A percentile compares a stretch with the other conserved stretches of the same genome.
Evolutionary conservation across 2,113 vertebrate species (phyloP).

Genomic region (Polypterus bichir): DNA sequence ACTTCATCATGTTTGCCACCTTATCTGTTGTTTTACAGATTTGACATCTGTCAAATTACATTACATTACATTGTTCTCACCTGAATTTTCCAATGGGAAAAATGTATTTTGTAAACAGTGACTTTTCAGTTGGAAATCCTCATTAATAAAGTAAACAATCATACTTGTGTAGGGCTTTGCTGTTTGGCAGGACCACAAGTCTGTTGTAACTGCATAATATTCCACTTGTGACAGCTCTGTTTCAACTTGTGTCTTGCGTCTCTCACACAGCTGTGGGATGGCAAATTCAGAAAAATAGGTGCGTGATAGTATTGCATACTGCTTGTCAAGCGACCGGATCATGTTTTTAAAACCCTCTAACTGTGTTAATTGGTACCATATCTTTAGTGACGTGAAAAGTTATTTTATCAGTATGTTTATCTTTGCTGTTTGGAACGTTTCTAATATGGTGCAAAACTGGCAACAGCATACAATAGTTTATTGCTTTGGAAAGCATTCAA

Average conservation of each 20-base stretch:
- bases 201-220: neutral
- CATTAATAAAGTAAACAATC: neutral
- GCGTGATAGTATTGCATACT: neutral
- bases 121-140: neutral
- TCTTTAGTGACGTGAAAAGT: neutral
- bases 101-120: neutral
- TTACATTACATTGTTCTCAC: neutral
- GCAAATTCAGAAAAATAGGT: neutral
- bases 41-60: neutral
- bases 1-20: neutral
- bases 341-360: neutral
- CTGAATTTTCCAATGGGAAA: neutral
- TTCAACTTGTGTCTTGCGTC: neutral
- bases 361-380: neutral
- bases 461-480: neutral
- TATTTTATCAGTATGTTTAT: neutral
- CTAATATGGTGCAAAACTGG: neutral
- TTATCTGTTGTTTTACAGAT: neutral
- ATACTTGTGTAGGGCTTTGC: neutral
- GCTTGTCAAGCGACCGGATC: neutral
- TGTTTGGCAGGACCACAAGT: neutral
- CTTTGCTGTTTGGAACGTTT: neutral
- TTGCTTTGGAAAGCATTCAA: neutral
- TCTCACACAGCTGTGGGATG: neutral
- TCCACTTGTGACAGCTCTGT: neutral